Percentiles rank a stretch among this genome's conserved stretches.
phyloP scores from a whole-genome alignment of 2,113 vertebrate species.

The Neotragus pygmaeus region DNA sequence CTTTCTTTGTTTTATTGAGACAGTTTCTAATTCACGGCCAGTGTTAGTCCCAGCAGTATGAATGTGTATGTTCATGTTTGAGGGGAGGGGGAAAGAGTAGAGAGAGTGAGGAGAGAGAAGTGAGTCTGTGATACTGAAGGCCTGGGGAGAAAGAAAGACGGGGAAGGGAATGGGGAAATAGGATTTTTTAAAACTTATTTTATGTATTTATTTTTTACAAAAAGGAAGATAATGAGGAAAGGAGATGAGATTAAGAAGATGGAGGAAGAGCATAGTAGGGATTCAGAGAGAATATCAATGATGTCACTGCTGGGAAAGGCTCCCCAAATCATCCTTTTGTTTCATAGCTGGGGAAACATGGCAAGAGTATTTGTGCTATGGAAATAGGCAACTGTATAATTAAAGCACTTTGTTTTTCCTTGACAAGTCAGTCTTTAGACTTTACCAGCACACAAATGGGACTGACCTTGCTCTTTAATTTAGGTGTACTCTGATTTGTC shows the following conservation, averaged over 20 bases:
- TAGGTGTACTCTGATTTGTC: background rate
- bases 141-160: too few relatives aligned
- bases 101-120: background rate
- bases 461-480: background rate
- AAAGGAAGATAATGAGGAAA: background rate
- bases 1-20: background rate
- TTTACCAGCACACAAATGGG: background rate
- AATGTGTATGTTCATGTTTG: too few relatives aligned
- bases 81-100: rapidly evolving
- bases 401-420: background rate
- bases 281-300: background rate
- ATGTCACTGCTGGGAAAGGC: background rate
- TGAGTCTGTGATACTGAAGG: background rate
- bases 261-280: background rate
- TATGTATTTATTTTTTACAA: background rate
- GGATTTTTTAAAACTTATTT: background rate
- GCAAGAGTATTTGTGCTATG: background rate
- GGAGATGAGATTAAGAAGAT: background rate
- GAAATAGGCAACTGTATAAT: background rate
- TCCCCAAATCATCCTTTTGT: background rate
- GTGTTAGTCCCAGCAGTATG: background rate
- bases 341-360: background rate
- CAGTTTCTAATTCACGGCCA: background rate
- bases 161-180: background rate
- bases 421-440: background rate